Conservation (phyloP, 2,113 vertebrate species). For the Mesocricetus auratus region DNA sequence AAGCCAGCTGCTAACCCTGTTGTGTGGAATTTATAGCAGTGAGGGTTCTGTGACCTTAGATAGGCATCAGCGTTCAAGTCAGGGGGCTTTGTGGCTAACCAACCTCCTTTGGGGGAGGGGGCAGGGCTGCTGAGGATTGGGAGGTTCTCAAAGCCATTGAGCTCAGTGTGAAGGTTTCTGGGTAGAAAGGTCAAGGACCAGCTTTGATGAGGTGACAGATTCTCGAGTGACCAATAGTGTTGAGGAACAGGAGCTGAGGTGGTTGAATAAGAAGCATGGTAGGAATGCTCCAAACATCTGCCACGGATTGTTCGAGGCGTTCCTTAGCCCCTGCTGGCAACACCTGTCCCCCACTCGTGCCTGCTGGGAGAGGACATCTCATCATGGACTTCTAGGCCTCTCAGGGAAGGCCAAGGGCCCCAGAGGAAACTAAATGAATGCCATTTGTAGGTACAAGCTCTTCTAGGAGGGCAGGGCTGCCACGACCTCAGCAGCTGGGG, state of each 20-base stretch:
- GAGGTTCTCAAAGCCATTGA: not conserved
- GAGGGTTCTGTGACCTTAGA: not conserved
- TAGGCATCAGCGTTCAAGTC: not conserved
- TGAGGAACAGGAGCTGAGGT: slow-evolving; percentile 46
- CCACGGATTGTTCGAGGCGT: not conserved
- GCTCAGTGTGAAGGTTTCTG: not conserved
- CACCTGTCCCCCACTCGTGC: not conserved
- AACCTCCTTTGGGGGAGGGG: not conserved
- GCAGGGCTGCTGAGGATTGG: not conserved
- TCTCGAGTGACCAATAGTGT: not conserved
- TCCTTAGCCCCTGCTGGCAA: not conserved
- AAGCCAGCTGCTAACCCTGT: not conserved
- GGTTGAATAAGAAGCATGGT: not conserved
- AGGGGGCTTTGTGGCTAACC: not conserved
- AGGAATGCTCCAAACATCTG: slow-evolving; percentile 40
- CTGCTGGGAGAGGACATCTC: not conserved
- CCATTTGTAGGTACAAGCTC: not conserved
- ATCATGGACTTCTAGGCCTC: not conserved
- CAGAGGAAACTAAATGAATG: not conserved
- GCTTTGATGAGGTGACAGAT: slow-evolving; percentile 30
- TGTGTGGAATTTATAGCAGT: not conserved
- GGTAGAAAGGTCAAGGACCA: slow-evolving; percentile 3
- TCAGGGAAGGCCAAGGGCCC: not conserved
- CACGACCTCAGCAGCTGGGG: rapidly evolving
- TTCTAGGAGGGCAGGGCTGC: not conserved